Conservation (phyloP, 2,797 vertebrate species). For the Oryzias dopingdopingensis region DNA sequence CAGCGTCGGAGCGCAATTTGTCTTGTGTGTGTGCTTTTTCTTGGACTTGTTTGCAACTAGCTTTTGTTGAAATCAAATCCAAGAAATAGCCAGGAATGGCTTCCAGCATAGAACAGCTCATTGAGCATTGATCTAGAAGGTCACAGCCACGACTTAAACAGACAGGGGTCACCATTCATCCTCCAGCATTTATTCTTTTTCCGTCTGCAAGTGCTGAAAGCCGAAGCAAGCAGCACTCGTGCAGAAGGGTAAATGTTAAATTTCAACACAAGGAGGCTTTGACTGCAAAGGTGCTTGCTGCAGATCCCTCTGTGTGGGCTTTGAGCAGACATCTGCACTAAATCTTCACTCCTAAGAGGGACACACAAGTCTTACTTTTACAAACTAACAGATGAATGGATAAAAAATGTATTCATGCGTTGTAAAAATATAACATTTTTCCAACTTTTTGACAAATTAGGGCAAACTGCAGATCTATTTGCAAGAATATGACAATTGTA, state of each 20-base stretch:
- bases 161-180: conserved; percentile 25
- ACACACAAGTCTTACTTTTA: too few relatives aligned
- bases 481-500: too few relatives aligned
- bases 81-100: conserved; percentile 15
- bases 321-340: conserved; percentile 12
- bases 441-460: too few relatives aligned
- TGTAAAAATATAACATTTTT: too few relatives aligned
- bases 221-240: conserved; percentile 25
- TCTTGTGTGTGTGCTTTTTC: conserved; percentile 14
- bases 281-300: conserved; percentile 25
- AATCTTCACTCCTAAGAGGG: not conserved
- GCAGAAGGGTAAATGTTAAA: conserved; percentile 44
- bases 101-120: conserved; percentile 6
- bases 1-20: conserved; percentile 27
- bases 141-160: conserved; percentile 20
- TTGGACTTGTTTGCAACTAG: conserved; percentile 10
- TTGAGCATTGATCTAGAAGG: conserved; percentile 16
- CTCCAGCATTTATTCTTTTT: conserved; percentile 27
- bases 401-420: too few relatives aligned
- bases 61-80: conserved; percentile 13
- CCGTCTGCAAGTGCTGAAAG: conserved; percentile 20
- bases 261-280: conserved; percentile 32
- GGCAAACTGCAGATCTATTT: too few relatives aligned
- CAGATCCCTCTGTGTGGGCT: conserved; percentile 9
- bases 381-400: too few relatives aligned